These are phyloP conservation scores for Stenodema calcarata DNA, from an alignment of 2,888 invertebrate genomes.

Conservation along the genomic window DNA sequence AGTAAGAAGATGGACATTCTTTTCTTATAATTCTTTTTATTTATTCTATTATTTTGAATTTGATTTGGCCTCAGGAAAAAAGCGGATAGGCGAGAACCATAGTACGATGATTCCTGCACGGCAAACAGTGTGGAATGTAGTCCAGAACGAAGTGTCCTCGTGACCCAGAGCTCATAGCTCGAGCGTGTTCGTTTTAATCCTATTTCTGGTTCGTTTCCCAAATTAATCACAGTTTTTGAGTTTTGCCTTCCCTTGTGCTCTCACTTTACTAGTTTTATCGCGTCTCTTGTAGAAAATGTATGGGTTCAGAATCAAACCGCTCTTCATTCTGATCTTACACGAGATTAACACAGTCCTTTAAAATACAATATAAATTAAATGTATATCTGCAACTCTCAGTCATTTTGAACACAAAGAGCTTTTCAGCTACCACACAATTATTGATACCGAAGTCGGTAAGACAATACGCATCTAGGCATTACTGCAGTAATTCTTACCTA, in stretches of 20 bases:
- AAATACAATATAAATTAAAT: too few species aligned
- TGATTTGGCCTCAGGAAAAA: not conserved
- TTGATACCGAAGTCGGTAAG: too few species aligned
- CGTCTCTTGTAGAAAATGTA: not conserved
- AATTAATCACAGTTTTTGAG: not conserved
- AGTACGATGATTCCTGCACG: not conserved
- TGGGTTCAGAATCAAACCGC: not conserved
- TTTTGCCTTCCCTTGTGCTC: not conserved
- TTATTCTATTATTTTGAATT: too few species aligned
- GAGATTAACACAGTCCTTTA: too few species aligned
- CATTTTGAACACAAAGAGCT: too few species aligned
- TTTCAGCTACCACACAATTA: too few species aligned
- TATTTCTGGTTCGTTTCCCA: not conserved
- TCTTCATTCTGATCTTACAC: not conserved
- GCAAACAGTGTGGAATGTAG: not conserved
- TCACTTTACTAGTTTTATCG: not conserved
- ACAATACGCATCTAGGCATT: too few species aligned
- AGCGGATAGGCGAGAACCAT: not conserved
- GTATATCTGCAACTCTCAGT: too few species aligned
- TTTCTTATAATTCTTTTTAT: too few species aligned
- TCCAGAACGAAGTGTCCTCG: not conserved
- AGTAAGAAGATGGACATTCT: too few species aligned
- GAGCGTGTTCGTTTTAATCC: not conserved
- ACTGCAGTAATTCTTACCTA: too few species aligned
- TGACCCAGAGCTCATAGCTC: not conserved